Evolutionary conservation across 2,888 invertebrate species (phyloP).

Genomic region (Tenthredo scrophulariae): DNA sequence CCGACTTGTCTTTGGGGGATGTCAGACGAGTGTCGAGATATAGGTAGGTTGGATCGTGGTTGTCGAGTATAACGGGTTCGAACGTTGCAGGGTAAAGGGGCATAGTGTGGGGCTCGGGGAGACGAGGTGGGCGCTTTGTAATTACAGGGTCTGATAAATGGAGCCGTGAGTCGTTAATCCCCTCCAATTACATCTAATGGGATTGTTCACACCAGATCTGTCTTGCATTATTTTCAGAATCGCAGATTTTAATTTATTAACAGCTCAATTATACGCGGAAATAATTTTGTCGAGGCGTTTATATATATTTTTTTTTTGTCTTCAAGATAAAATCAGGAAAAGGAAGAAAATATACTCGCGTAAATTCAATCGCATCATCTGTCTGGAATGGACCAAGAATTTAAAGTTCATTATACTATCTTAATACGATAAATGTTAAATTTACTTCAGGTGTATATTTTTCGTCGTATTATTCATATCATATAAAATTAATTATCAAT

Average conservation of each 20-base stretch:
- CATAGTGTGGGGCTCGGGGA: slow-evolving; percentile 17
- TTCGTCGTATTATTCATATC: not conserved
- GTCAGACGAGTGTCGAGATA: slow-evolving; percentile 46
- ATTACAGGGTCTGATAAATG: slow-evolving; percentile 77
- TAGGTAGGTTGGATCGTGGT: slow-evolving; percentile 40
- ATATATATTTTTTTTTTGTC: too few relatives aligned
- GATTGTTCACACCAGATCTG: slow-evolving; percentile 69
- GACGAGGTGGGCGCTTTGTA: slow-evolving; percentile 72
- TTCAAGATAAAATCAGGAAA: too few relatives aligned
- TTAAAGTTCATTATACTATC: not conserved
- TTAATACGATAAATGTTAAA: not conserved
- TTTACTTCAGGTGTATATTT: not conserved
- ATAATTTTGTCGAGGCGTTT: too few relatives aligned
- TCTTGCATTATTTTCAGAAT: slow-evolving; percentile 67
- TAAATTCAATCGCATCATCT: not conserved
- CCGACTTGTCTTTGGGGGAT: slow-evolving; percentile 47
- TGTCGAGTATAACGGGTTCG: slow-evolving; percentile 53
- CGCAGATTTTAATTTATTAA: slow-evolving; percentile 63
- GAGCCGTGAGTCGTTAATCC: slow-evolving; percentile 77
- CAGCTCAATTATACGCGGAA: slow-evolving; percentile 3
- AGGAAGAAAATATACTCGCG: not conserved
- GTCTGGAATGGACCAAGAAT: not conserved
- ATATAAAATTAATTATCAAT: slow-evolving; percentile 16
- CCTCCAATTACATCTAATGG: slow-evolving; percentile 75
- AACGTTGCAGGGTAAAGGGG: slow-evolving; percentile 19